phyloP scores from a whole-genome alignment of 2,113 vertebrate species.

The Barnardius zonarius region DNA sequence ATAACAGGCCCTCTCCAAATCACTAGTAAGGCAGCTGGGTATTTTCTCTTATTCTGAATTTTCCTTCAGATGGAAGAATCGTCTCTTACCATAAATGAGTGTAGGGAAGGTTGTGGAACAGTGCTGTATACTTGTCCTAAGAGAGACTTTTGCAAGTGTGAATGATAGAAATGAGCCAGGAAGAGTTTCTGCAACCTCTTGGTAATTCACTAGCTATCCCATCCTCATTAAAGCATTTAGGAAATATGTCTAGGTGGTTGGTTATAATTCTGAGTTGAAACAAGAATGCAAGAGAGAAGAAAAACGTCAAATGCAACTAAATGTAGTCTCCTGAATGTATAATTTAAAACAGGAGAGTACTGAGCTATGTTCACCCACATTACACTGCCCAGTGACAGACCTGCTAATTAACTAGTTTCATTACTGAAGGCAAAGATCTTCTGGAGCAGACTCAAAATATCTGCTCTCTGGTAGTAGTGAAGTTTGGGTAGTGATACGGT shows the following conservation, averaged over 20 bases:
- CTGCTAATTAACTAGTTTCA: neutral
- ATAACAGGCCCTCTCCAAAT: neutral
- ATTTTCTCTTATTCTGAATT: neutral
- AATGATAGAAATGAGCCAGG: neutral
- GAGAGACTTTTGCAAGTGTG: neutral
- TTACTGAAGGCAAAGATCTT: neutral
- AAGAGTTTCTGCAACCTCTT: neutral
- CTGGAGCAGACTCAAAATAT: neutral
- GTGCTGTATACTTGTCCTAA: neutral
- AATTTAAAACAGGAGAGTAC: neutral
- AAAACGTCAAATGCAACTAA: neutral
- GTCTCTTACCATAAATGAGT: neutral
- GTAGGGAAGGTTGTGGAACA: neutral
- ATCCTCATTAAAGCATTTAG: neutral
- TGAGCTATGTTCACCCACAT: neutral
- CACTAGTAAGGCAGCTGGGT: neutral
- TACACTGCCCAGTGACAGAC: neutral
- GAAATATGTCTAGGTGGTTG: neutral
- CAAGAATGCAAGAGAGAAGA: neutral
- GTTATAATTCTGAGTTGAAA: neutral
- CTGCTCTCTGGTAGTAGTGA: neutral
- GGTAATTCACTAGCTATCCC: neutral
- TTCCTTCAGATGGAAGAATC: neutral
- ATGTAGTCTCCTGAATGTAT: neutral
- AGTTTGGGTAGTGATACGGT: rapidly evolving